These are phyloP conservation scores for Mesocricetus auratus DNA, from an alignment of 2,113 vertebrate species.

Conservation along the genomic window DNA sequence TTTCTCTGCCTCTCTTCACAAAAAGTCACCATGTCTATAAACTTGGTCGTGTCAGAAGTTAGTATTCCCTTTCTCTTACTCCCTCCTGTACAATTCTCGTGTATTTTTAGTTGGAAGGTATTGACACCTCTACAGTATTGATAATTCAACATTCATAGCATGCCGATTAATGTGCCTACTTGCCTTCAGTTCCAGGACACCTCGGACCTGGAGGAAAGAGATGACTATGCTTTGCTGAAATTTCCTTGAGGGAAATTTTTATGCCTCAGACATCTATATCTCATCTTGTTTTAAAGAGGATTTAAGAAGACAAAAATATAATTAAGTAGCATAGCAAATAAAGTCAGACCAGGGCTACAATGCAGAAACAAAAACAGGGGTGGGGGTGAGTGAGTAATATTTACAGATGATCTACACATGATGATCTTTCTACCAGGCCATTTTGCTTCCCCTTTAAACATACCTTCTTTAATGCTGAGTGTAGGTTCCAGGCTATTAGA, in stretches of 20 bases:
- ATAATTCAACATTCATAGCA: neutral
- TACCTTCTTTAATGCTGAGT: neutral
- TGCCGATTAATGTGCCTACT: neutral
- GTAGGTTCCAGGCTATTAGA: neutral
- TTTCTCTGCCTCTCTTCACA: neutral
- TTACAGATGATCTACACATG: neutral
- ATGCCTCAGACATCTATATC: neutral
- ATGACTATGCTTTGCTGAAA: neutral
- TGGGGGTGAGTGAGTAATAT: neutral
- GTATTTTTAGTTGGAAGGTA: neutral
- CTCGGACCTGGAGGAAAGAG: neutral
- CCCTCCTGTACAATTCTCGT: neutral
- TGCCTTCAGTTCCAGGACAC: neutral
- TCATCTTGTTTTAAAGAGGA: conserved; percentile 17
- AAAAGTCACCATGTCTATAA: conserved; percentile 27
- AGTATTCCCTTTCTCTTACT: neutral
- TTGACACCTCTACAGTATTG: neutral
- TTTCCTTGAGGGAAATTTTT: neutral
- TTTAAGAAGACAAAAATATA: neutral
- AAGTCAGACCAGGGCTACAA: neutral
- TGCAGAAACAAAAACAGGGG: neutral
- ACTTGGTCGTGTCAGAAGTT: neutral
- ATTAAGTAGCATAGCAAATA: neutral
- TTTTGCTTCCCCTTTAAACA: neutral
- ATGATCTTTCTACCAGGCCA: neutral